These are phyloP conservation scores for Pedetes capensis DNA, from an alignment of 2,113 vertebrate species.

Conservation along the genomic window DNA sequence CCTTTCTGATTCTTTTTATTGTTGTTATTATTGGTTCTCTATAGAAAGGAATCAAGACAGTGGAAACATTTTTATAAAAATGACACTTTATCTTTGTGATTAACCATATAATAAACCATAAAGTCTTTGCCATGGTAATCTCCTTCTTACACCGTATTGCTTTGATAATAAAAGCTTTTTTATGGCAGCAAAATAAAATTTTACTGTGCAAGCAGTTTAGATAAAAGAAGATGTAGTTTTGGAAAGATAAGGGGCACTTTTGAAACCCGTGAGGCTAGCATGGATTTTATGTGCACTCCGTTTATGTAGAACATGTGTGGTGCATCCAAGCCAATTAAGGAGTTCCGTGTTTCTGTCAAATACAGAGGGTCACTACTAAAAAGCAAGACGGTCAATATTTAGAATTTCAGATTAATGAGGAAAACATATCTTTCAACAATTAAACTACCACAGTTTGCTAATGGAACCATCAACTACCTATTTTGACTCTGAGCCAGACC, in stretches of 20 bases:
- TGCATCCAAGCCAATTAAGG: conserved; percentile 26
- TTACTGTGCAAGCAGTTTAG: conserved; percentile 47
- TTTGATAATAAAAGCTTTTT: conserved; percentile 72
- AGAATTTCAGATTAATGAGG: background rate
- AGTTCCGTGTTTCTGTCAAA: background rate
- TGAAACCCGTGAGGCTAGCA: background rate
- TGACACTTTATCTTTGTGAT: conserved; percentile 63
- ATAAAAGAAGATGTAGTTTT: conserved; percentile 58
- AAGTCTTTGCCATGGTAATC: conserved; percentile 30
- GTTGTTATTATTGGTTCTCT: conserved; percentile 13
- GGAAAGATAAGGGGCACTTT: background rate
- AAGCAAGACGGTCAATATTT: conserved; percentile 24
- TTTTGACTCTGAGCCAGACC: conserved; percentile 39
- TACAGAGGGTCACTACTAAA: background rate
- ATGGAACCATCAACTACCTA: conserved; percentile 37
- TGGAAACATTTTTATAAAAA: conserved; percentile 66
- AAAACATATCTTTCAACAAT: conserved; percentile 58
- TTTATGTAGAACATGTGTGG: background rate
- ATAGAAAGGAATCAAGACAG: conserved; percentile 40
- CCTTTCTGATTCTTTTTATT: conserved; percentile 32
- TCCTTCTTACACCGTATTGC: conserved; percentile 63
- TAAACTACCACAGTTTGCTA: background rate
- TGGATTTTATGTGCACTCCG: conserved; percentile 7
- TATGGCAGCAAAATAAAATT: conserved; percentile 69
- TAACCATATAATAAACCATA: conserved; percentile 63